phyloP scores from a whole-genome alignment of 1,140 invertebrate genomes.

The Myzus persicae region DNA sequence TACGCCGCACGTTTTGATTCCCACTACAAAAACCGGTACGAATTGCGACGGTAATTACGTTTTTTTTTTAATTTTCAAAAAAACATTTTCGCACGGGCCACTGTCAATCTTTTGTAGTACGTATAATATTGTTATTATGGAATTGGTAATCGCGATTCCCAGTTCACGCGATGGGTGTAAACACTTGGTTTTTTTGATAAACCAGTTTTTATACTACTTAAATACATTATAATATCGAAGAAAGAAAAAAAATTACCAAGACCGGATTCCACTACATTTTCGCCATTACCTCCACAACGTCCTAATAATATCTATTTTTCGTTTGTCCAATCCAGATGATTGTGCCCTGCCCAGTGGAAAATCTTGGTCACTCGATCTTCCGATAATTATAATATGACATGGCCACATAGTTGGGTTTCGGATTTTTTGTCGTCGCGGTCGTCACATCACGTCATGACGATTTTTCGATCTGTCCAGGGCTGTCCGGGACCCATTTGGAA shows the following conservation, averaged over 20 bases:
- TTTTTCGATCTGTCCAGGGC: background rate
- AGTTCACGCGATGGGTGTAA: background rate
- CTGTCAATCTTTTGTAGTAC: background rate
- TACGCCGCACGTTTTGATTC: background rate
- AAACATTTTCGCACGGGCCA: accelerated
- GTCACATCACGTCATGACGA: background rate
- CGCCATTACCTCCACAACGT: background rate
- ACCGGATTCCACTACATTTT: background rate
- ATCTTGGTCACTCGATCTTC: background rate
- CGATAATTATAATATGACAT: background rate
- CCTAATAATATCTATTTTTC: background rate
- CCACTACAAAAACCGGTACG: background rate
- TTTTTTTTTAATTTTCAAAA: background rate
- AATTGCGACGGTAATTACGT: background rate
- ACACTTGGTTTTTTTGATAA: background rate
- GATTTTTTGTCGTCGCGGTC: background rate
- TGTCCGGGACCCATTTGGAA: background rate
- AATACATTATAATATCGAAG: background rate
- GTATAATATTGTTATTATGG: background rate
- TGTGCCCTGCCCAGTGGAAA: background rate
- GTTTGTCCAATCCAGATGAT: background rate
- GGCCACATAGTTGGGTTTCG: background rate
- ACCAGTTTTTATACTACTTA: background rate
- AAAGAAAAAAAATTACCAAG: background rate
- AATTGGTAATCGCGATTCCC: background rate